These are phyloP conservation scores for Leptinotarsa undecemlineata DNA, from an alignment of 1,140 invertebrate species.

Conservation along the genomic window DNA sequence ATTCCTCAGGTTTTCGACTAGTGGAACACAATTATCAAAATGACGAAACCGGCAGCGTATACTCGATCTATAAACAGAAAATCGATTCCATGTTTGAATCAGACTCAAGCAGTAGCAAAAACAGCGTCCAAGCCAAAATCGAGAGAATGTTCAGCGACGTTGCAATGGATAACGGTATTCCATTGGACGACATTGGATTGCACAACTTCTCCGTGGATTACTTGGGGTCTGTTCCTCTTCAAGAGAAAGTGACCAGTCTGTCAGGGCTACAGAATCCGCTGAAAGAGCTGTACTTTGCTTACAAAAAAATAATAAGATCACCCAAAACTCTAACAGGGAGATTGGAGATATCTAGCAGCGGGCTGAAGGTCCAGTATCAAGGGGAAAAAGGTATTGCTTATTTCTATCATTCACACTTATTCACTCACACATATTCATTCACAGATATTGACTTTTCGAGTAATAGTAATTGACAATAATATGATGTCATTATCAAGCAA, in stretches of 20 bases:
- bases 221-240: slow-evolving; percentile 76
- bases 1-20: slow-evolving; percentile 17
- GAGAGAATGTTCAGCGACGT: slow-evolving; percentile 84
- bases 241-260: slow-evolving; percentile 78
- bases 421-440: too few relatives aligned
- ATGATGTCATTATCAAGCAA: too few relatives aligned
- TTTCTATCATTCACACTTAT: neutral
- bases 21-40: slow-evolving; percentile 16
- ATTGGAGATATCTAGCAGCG: slow-evolving; percentile 71
- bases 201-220: slow-evolving; percentile 77
- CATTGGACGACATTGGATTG: slow-evolving; percentile 54
- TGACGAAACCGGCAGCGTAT: slow-evolving; percentile 60
- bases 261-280: slow-evolving; percentile 81
- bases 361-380: slow-evolving; percentile 67
- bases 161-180: slow-evolving; percentile 64
- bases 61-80: slow-evolving; percentile 74
- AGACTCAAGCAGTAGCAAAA: slow-evolving; percentile 63
- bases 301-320: slow-evolving; percentile 58
- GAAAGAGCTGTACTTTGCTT: slow-evolving; percentile 75
- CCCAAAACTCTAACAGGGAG: slow-evolving; percentile 60
- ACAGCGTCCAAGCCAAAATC: slow-evolving; percentile 81
- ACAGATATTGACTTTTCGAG: neutral
- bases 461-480: neutral
- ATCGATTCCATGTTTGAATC: slow-evolving; percentile 85
- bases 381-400: slow-evolving; percentile 58